Evolutionary conservation across 30 jellyfish, hydroid and myxozoan species (phyloP), one percentile per base, ranked within the genome.

Genomic region (Hydractinia echinata): DNA sequence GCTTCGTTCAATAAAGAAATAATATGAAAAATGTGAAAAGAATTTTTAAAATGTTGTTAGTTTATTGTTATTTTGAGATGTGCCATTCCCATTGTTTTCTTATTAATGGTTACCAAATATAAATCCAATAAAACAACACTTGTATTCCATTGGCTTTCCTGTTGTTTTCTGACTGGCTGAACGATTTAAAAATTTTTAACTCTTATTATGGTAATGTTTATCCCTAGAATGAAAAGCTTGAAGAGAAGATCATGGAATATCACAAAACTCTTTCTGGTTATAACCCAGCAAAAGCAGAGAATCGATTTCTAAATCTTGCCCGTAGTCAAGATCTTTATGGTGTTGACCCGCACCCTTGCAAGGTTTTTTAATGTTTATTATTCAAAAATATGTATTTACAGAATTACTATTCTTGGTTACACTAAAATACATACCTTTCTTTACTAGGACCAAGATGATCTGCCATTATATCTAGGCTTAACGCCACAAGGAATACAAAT

Each of bases 401-500:
- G 15, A 58, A 58, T 58, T 58, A 64, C 39, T 51, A 64, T 64
- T 44, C 18, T 7, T 13, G 18, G 9, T 64, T 13, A n/a, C 8
- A 64, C 18, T 64, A 13, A 64, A 0, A 64, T n/a, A 64, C 74
- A 13, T 64, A n/a, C 39, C 39, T 64, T 82, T 51, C 10, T 20
- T 6, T 76, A 76, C 11, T 54, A 91, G 97, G 99, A 94, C 64
- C 95, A 87, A 51, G 97, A 94, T 61, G 99, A 94, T 82, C 83
- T 94, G 1, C 97, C 95, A 73, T 71, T 94, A 76, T 94, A 94
- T 78, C 86, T 94, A 8, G 99, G 99, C 51, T 79, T 94, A 10
- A 94, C 99, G 0, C 99, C 99, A 54, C 94, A 88, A 13, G 99
- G 99, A 72, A 94, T 94, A 30, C 99, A 94, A 71, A 82, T 94